A percentile compares a stretch with the other conserved stretches of the same genome.
phyloP scores from a whole-genome alignment of 2,113 vertebrate species.

The Monopterus albus region DNA sequence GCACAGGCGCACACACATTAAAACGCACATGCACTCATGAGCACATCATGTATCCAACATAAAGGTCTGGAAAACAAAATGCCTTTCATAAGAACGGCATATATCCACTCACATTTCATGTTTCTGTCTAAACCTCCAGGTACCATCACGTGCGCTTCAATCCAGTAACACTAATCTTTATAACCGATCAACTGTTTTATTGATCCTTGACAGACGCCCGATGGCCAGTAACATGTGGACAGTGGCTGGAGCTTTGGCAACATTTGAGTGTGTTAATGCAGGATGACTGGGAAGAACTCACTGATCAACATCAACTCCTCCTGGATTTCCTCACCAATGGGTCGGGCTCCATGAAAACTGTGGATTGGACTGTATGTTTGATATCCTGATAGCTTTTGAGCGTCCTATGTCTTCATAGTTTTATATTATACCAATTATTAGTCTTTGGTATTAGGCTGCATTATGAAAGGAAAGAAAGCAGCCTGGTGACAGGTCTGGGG shows the following conservation, averaged over 20 bases:
- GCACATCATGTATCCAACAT: neutral
- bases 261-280: neutral
- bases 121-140: conserved; percentile 20
- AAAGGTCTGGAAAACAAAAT: conserved; percentile 14
- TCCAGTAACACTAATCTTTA: neutral
- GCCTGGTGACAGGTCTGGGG: neutral
- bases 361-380: neutral
- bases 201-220: conserved; percentile 18
- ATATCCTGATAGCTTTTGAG: conserved; percentile 1
- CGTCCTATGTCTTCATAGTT: neutral
- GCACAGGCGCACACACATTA: neutral
- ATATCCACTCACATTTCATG: conserved; percentile 9
- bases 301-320: neutral
- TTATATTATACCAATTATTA: conserved; percentile 3
- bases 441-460: conserved; percentile 7
- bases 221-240: neutral
- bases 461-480: neutral
- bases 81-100: conserved; percentile 33
- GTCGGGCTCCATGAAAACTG: neutral
- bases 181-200: conserved; percentile 32
- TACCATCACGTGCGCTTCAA: conserved; percentile 6
- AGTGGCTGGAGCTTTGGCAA: neutral
- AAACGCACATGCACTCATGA: conserved; percentile 30
- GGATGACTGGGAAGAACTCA: neutral
- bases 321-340: neutral